These are phyloP conservation scores for Aplochiton taeniatus DNA, from an alignment of 2,797 vertebrate genomes.

Conservation along the genomic window DNA sequence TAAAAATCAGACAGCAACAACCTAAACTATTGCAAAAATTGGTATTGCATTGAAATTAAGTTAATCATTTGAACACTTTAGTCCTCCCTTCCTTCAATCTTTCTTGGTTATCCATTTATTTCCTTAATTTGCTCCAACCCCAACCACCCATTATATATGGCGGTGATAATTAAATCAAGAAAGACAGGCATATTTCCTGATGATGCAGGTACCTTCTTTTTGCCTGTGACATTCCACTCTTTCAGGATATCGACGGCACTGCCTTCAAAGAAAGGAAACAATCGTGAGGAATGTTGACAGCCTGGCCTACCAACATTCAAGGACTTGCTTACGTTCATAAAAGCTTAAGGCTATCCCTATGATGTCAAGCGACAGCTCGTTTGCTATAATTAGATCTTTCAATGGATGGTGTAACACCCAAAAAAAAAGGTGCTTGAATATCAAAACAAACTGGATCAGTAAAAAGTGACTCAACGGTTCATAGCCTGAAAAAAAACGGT, in stretches of 20 bases:
- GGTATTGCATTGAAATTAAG: neutral
- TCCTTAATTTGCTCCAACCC: no score
- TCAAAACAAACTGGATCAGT: no score
- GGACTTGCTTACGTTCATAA: slow-evolving; percentile 9
- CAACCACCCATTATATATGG: no score
- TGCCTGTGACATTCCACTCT: slow-evolving; percentile 95
- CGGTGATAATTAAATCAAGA: slow-evolving; percentile 3
- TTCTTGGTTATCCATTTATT: no score
- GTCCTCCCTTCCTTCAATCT: no score
- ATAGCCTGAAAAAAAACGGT: slow-evolving; percentile 3
- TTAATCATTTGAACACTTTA: neutral
- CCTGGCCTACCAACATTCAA: neutral
- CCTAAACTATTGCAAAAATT: neutral
- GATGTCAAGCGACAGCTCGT: slow-evolving; percentile 33
- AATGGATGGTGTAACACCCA: neutral
- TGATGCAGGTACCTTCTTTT: slow-evolving; percentile 86
- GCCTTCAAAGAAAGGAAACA: slow-evolving; percentile 69
- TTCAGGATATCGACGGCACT: slow-evolving; percentile 92
- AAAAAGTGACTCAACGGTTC: neutral
- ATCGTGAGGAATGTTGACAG: slow-evolving; percentile 1
- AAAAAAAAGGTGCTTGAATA: no score
- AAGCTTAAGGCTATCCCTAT: neutral
- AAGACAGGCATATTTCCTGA: neutral
- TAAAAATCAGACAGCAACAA: neutral
- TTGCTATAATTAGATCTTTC: slow-evolving; percentile 45